These are phyloP conservation scores for Agrotis puta DNA, from an alignment of 2,888 invertebrate genomes.

Conservation along the genomic window DNA sequence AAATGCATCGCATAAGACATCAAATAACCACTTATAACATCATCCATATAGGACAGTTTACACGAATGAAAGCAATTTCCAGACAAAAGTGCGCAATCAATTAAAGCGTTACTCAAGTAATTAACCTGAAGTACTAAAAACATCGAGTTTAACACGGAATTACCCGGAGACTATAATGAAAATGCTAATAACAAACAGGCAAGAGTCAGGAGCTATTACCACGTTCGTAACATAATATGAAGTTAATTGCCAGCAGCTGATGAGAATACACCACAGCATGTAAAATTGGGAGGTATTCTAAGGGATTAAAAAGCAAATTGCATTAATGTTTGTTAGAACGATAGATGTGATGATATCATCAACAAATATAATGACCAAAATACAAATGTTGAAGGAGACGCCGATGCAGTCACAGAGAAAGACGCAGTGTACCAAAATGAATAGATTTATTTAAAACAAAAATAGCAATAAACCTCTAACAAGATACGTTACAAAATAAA, in stretches of 20 bases:
- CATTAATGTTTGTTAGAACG: not conserved
- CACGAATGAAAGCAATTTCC: conserved; percentile 42
- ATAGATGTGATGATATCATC: conserved; percentile 1
- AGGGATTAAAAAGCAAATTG: conserved; percentile 14
- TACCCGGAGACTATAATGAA: conserved; percentile 49
- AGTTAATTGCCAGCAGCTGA: conserved; percentile 36
- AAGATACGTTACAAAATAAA: conserved; percentile 17
- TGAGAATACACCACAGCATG: conserved; percentile 2
- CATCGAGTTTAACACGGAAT: conserved; percentile 51
- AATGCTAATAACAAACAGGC: conserved; percentile 41
- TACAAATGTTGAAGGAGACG: not conserved
- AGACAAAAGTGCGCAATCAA: conserved; percentile 29
- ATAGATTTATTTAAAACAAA: not conserved
- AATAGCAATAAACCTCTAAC: conserved; percentile 6
- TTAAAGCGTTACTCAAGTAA: conserved; percentile 40
- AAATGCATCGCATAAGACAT: not conserved
- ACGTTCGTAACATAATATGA: conserved; percentile 26
- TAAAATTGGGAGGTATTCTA: conserved; percentile 8
- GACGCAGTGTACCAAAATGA: not conserved
- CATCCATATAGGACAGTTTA: no score
- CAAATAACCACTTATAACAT: not conserved
- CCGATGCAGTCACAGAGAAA: not conserved
- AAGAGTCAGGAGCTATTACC: conserved; percentile 31
- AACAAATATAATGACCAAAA: conserved; percentile 6
- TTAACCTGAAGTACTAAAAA: conserved; percentile 47